A percentile compares a stretch with the other conserved stretches of the same genome.
These are phyloP conservation scores for Vulpes ferrilata DNA, from an alignment of 2,113 vertebrate species.

Conservation along the genomic window DNA sequence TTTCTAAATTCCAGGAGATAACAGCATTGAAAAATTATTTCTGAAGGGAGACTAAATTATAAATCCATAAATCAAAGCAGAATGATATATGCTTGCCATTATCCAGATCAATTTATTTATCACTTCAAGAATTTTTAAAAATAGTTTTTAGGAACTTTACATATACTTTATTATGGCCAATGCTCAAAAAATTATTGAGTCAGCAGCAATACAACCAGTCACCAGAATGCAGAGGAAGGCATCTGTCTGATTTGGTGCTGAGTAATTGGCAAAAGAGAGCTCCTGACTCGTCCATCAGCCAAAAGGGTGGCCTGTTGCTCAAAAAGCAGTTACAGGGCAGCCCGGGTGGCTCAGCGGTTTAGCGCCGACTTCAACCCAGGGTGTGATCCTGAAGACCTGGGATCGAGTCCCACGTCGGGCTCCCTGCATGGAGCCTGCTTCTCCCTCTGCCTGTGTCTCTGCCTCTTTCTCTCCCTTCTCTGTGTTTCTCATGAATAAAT, in stretches of 20 bases:
- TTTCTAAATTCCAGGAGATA: slow-evolving; percentile 48
- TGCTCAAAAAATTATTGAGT: slow-evolving; percentile 44
- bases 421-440: too few relatives aligned
- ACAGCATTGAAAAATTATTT: slow-evolving; percentile 59
- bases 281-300: not conserved
- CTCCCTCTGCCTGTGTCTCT: too few relatives aligned
- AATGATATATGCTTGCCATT: slow-evolving; percentile 37
- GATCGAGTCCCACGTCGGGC: too few relatives aligned
- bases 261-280: not conserved
- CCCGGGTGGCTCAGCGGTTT: too few relatives aligned
- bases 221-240: not conserved
- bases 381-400: too few relatives aligned
- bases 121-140: slow-evolving; percentile 68
- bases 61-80: slow-evolving; percentile 64
- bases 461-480: too few relatives aligned
- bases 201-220: not conserved
- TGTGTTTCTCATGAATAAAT: too few relatives aligned
- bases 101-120: slow-evolving; percentile 57
- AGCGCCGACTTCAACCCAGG: too few relatives aligned
- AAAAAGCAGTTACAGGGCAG: not conserved
- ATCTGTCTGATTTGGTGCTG: not conserved
- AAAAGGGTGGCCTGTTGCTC: not conserved
- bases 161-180: slow-evolving; percentile 12
- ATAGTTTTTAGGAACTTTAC: slow-evolving; percentile 67
- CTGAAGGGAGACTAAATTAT: slow-evolving; percentile 69